These are phyloP conservation scores for Drosophila rubida DNA, from an alignment of 2,888 invertebrate genomes.

Conservation along the genomic window DNA sequence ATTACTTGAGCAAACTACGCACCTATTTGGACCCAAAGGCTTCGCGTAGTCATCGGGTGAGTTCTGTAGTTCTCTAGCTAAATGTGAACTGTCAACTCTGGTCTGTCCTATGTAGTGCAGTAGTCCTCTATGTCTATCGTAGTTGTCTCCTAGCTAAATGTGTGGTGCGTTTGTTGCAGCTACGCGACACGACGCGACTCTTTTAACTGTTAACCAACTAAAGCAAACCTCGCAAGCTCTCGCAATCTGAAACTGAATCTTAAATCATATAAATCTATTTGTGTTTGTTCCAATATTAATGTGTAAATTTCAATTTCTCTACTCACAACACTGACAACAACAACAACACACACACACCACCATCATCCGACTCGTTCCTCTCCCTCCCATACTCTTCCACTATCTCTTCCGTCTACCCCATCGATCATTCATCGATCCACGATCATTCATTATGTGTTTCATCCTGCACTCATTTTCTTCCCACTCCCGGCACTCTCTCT, in stretches of 20 bases:
- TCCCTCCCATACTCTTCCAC: slow-evolving; percentile 1
- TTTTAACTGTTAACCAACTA: slow-evolving; percentile 23
- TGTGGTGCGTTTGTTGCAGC: slow-evolving; percentile 55
- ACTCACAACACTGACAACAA: slow-evolving; percentile 76
- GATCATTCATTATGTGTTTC: slow-evolving; percentile 36
- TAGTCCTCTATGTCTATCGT: slow-evolving; percentile 17
- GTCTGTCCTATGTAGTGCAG: slow-evolving; percentile 21
- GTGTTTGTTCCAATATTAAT: slow-evolving; percentile 73
- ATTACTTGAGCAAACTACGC: slow-evolving; percentile 97
- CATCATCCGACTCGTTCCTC: slow-evolving; percentile 21
- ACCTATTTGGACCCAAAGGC: slow-evolving; percentile 98
- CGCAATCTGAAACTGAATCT: neutral
- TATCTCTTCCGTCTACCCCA: slow-evolving; percentile 26
- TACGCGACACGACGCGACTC: slow-evolving; percentile 23
- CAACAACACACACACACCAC: slow-evolving; percentile 38
- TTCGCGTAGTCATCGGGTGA: slow-evolving; percentile 96
- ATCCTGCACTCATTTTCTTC: slow-evolving; percentile 21
- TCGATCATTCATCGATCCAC: slow-evolving; percentile 27
- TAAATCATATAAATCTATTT: slow-evolving; percentile 44
- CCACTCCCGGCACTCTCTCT: slow-evolving; percentile 25
- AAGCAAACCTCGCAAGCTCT: slow-evolving; percentile 2
- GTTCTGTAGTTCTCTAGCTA: slow-evolving; percentile 79
- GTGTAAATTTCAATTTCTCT: slow-evolving; percentile 76
- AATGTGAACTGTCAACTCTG: slow-evolving; percentile 8
- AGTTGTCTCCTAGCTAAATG: slow-evolving; percentile 15